phyloP scores from a whole-genome alignment of 1,140 invertebrate species.

The Scaptodrosophila lebanonensis region DNA sequence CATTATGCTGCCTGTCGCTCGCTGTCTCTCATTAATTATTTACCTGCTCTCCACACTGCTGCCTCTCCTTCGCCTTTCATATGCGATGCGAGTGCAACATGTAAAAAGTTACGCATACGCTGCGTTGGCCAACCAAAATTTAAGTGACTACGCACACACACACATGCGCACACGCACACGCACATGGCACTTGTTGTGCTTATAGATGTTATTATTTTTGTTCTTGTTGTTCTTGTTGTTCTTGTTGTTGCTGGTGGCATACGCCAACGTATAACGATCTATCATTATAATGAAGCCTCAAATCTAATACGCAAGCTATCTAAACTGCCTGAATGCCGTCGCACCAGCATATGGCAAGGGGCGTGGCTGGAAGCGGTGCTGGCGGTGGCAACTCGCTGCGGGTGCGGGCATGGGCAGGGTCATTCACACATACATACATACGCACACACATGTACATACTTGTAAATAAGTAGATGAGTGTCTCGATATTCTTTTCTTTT shows the following conservation, averaged over 20 bases:
- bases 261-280: constrained; percentile 59
- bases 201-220: background rate
- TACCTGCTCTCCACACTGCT: constrained; percentile 54
- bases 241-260: constrained; percentile 15
- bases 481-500: too few species aligned
- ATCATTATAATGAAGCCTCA: constrained; percentile 73
- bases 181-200: constrained; percentile 7
- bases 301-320: constrained; percentile 64
- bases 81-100: constrained; percentile 47
- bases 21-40: constrained; percentile 58
- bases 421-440: too few species aligned
- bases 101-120: constrained; percentile 65
- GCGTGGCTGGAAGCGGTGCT: too few species aligned
- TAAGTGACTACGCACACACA: constrained; percentile 37
- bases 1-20: constrained; percentile 57
- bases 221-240: constrained; percentile 6
- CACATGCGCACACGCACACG: too few species aligned
- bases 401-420: background rate
- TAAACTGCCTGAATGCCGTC: constrained; percentile 25
- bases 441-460: too few species aligned
- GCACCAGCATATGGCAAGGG: background rate
- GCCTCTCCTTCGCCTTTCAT: too few species aligned
- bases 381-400: background rate
- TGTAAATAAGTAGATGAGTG: too few species aligned
- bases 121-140: constrained; percentile 46